Evolutionary conservation across 2,888 invertebrate species (phyloP), one percentile per base, ranked within the genome.

Genomic region (Xestia xanthographa): DNA sequence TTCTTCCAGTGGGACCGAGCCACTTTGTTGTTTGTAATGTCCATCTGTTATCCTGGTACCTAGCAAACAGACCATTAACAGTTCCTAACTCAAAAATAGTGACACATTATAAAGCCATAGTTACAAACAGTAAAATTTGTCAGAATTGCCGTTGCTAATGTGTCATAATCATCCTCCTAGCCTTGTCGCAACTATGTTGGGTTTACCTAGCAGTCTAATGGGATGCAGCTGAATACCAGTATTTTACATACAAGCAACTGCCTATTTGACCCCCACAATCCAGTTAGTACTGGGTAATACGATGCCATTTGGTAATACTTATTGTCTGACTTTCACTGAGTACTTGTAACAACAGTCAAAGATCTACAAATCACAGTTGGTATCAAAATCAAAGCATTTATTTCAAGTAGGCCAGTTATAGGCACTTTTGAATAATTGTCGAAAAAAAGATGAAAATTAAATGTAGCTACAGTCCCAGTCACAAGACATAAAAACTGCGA

Each of bases 71-170:
- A 43, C 41, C 34, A 34, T 3, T 34, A 60, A 63, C 0, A 63
- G 6, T 69, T 70, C 0, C 11, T 22, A 6, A 38, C 20, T 48
- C 20, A 5, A 48, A 29, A 81, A 34, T 29, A 45, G 74, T 72
- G 73, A 81, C 53, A 69, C 71, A 80, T 65, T 56, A 62, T 58
- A 71, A 58, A 60, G 63, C 58, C n/a, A 63, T 20, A 60, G 50
- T 56, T 26, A 56, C 41, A 43, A 2, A 67, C 29, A 75, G 45
- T 60, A 78, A 75, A 56, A 71, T 62, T 72, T 72, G 70, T 78
- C 66, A 73, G 58, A 38, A 56, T 20, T 41, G 29, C 17, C 5
- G 0, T 3, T 58, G 20, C 29, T 29, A 34, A 60, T 60, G 58
- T 20, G 29, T 60, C 29, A 20, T 20, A 26, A 56, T 56, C 29